phyloP scores from a whole-genome alignment of 2,888 invertebrate genomes.

The Drosophila quasianomalipes region DNA sequence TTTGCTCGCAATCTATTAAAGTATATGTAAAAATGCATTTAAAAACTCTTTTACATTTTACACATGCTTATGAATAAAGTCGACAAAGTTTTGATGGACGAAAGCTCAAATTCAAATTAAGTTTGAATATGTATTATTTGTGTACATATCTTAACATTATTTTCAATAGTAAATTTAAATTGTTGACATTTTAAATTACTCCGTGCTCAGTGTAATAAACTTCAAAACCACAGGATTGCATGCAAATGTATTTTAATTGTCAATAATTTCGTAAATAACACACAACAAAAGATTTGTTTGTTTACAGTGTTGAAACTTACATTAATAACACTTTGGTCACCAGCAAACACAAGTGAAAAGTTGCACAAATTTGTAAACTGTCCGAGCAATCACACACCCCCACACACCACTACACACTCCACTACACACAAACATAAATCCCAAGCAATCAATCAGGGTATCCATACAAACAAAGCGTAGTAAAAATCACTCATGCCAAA shows the following conservation, averaged over 20 bases:
- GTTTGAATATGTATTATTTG: neutral
- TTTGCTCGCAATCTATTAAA: neutral
- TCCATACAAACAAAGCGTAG: conserved; percentile 25
- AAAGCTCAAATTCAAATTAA: too few relatives aligned
- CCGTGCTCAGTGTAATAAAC: neutral
- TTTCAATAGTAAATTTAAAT: neutral
- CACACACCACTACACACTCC: conserved; percentile 16
- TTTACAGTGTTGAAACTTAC: conserved; percentile 29
- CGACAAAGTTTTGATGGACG: neutral
- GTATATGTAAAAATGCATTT: neutral
- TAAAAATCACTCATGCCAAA: conserved; percentile 78
- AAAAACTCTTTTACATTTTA: neutral
- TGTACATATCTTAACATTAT: neutral
- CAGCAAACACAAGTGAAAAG: conserved; percentile 55
- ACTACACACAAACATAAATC: conserved; percentile 42
- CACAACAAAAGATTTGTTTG: conserved; percentile 18
- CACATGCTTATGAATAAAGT: neutral
- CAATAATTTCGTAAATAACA: conserved; percentile 6
- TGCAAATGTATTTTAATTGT: conserved; percentile 31
- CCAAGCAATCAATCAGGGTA: conserved; percentile 68
- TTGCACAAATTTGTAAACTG: conserved; percentile 53
- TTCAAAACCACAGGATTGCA: neutral
- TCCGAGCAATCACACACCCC: conserved; percentile 18
- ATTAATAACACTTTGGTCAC: conserved; percentile 46
- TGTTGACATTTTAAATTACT: neutral